Evolutionary conservation across 2,888 invertebrate species (phyloP).

Genomic region (Chymomyza fuscimana): DNA sequence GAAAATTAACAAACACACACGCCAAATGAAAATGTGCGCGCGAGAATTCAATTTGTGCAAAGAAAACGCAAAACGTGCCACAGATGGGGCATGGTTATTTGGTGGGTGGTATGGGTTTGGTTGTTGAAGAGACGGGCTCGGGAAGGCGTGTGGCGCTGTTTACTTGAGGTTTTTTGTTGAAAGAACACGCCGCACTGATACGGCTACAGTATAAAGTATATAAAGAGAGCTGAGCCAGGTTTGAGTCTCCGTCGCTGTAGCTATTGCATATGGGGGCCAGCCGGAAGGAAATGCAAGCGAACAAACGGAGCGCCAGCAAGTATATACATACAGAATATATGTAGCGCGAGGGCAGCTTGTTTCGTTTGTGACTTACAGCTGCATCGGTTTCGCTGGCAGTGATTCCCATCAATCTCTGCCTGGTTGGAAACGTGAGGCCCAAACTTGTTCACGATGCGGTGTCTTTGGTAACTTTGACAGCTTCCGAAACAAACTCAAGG

Average conservation of each 20-base stretch:
- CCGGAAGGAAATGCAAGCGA: constrained; percentile 70
- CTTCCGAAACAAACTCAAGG: too few relatives aligned
- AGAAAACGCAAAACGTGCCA: constrained; percentile 41
- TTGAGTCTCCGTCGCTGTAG: neutral
- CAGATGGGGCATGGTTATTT: constrained; percentile 15
- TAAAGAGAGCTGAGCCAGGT: neutral
- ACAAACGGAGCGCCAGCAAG: constrained; percentile 56
- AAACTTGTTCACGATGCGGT: too few relatives aligned
- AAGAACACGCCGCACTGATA: neutral
- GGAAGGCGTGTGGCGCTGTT: constrained; percentile 44
- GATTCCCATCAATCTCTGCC: too few relatives aligned
- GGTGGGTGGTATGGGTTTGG: neutral
- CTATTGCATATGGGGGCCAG: constrained; percentile 21
- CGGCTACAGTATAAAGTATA: neutral
- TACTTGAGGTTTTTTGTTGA: constrained; percentile 57
- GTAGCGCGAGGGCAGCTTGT: too few relatives aligned
- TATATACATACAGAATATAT: neutral
- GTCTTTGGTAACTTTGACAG: too few relatives aligned
- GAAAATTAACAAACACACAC: constrained; percentile 58
- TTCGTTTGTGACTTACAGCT: neutral
- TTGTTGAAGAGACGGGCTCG: neutral
- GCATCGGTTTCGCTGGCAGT: too few relatives aligned
- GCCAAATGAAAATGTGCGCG: constrained; percentile 52
- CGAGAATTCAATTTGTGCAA: constrained; percentile 68
- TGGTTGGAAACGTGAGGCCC: too few relatives aligned